A percentile compares a stretch with the other conserved stretches of the same genome.
Conservation (phyloP, 2,888 invertebrate species). For the Thyatira batis region DNA sequence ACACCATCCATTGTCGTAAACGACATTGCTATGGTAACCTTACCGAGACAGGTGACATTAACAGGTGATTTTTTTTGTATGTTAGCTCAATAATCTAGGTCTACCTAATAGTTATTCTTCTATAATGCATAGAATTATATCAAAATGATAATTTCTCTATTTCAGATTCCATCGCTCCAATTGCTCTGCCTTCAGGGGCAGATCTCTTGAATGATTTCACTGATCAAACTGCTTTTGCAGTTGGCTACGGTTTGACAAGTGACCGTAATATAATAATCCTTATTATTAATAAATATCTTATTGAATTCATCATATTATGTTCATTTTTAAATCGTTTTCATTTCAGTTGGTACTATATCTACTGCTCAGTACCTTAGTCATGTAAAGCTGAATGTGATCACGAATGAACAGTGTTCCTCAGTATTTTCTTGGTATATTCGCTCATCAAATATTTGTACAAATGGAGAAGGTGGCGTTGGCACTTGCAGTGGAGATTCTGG, state of each 20-base stretch:
- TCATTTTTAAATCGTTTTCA: constrained; percentile 8
- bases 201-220: constrained; percentile 30
- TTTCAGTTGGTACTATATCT: constrained; percentile 26
- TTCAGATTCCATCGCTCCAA: constrained; percentile 32
- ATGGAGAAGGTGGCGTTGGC: constrained; percentile 36
- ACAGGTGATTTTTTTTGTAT: constrained; percentile 18
- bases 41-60: constrained; percentile 21
- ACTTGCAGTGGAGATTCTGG: constrained; percentile 63
- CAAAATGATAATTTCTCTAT: not conserved
- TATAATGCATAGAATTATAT: not conserved
- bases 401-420: constrained; percentile 37
- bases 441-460: constrained; percentile 52
- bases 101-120: too few species aligned
- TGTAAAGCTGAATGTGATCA: constrained; percentile 41
- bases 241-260: constrained; percentile 40
- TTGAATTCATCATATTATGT: not conserved
- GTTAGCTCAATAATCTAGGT: too few species aligned
- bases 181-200: constrained; percentile 35
- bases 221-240: constrained; percentile 30
- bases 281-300: not conserved
- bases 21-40: constrained; percentile 48
- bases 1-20: constrained; percentile 38
- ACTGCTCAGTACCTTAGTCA: constrained; percentile 30
- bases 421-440: constrained; percentile 40
- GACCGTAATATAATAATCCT: constrained; percentile 23